These are phyloP conservation scores for Mimachlamys varia DNA, from an alignment of 2,888 invertebrate species.

Conservation along the genomic window DNA sequence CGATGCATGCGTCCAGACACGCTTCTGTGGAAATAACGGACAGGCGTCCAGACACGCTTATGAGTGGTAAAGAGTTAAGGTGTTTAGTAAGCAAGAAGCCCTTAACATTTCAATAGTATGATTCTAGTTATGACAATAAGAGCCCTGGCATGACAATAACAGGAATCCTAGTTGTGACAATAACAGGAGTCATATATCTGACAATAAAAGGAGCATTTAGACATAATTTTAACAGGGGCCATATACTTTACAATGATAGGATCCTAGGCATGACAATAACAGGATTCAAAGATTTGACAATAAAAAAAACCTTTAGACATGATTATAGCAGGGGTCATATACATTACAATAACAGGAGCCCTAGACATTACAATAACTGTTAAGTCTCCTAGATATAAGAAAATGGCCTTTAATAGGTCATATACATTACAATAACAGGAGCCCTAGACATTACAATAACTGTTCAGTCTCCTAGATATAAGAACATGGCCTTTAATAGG, in stretches of 20 bases:
- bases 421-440: constrained; percentile 15
- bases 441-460: neutral
- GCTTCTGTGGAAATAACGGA: too few species aligned
- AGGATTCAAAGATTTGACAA: neutral
- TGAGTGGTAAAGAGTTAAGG: too few species aligned
- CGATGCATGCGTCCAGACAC: too few species aligned
- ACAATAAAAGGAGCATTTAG: neutral
- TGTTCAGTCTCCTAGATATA: too few species aligned
- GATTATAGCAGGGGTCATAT: neutral
- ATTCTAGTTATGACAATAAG: neutral
- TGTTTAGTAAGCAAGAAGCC: too few species aligned
- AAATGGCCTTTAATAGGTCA: neutral
- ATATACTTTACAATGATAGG: neutral
- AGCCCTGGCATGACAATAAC: neutral
- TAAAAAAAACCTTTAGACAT: neutral
- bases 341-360: neutral
- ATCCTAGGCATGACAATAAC: neutral
- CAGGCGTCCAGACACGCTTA: too few species aligned
- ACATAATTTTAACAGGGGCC: neutral
- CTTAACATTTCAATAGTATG: too few species aligned
- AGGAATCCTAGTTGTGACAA: neutral
- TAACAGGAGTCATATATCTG: neutral
- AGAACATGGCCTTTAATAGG: neutral
- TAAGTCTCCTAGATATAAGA: neutral
- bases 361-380: neutral